These are phyloP conservation scores for Ormyrus pomaceus DNA, from an alignment of 2,888 invertebrate genomes.

Conservation along the genomic window DNA sequence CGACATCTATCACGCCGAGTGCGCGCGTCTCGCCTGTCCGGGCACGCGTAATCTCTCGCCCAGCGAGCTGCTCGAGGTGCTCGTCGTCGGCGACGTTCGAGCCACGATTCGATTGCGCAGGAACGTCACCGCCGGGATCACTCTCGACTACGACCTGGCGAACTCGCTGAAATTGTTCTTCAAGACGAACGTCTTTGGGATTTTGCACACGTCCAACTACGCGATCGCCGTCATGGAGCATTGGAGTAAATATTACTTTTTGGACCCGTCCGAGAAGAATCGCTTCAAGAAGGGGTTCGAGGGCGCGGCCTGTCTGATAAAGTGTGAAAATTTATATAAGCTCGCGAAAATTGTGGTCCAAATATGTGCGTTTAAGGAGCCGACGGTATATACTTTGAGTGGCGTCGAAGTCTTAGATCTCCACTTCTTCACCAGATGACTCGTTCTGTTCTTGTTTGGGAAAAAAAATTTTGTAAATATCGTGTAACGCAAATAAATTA, in stretches of 20 bases:
- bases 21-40: conserved; percentile 59
- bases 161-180: conserved; percentile 78
- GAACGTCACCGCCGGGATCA: conserved; percentile 66
- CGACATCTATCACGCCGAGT: conserved; percentile 78
- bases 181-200: conserved; percentile 78
- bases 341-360: conserved; percentile 64
- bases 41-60: conserved; percentile 67
- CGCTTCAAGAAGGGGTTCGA: conserved; percentile 56
- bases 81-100: conserved; percentile 69
- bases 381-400: conserved; percentile 68
- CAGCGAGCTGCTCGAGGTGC: conserved; percentile 66
- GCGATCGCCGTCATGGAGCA: conserved; percentile 79
- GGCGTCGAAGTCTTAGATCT: conserved; percentile 66
- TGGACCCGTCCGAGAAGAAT: conserved; percentile 80
- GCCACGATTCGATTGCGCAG: conserved; percentile 63
- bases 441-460: neutral
- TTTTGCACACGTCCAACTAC: conserved; percentile 77
- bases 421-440: conserved; percentile 64
- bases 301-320: conserved; percentile 67
- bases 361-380: conserved; percentile 65
- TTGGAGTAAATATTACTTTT: conserved; percentile 78
- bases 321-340: conserved; percentile 64
- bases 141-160: conserved; percentile 63
- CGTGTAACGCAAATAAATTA: neutral
- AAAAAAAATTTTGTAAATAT: neutral